These are phyloP conservation scores for Cebus imitator DNA, from an alignment of 2,113 vertebrate species.

Conservation along the genomic window DNA sequence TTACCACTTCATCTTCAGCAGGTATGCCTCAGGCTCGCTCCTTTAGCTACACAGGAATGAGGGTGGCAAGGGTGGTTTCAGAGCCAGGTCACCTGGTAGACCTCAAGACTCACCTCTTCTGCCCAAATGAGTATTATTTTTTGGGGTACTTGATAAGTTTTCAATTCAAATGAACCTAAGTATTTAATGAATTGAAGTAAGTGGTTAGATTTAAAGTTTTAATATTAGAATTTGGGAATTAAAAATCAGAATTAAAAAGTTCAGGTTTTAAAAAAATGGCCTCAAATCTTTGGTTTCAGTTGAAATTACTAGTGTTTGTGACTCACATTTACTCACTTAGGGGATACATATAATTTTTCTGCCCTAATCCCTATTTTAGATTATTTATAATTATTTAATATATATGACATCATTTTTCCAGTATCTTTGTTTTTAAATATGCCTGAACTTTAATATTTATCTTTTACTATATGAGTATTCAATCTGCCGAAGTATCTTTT, in stretches of 20 bases:
- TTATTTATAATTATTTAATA: background rate
- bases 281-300: conserved; percentile 10
- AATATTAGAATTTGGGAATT: conserved; percentile 12
- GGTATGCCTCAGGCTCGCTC: conserved; percentile 69
- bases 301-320: background rate
- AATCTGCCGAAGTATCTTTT: background rate
- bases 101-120: background rate
- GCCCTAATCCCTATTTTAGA: background rate
- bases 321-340: background rate
- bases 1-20: conserved; percentile 79
- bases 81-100: background rate
- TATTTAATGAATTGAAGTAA: background rate
- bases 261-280: background rate
- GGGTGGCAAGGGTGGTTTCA: background rate
- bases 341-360: background rate
- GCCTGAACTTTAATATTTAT: background rate
- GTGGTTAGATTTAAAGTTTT: background rate
- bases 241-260: background rate
- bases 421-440: conserved; percentile 20
- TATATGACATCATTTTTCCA: background rate
- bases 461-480: conserved; percentile 1
- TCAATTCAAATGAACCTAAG: background rate
- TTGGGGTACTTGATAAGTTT: background rate
- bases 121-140: background rate
- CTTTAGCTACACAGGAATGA: background rate